These are phyloP conservation scores for Leptocoma aspasia DNA, from an alignment of 2,113 vertebrate species.

Conservation along the genomic window DNA sequence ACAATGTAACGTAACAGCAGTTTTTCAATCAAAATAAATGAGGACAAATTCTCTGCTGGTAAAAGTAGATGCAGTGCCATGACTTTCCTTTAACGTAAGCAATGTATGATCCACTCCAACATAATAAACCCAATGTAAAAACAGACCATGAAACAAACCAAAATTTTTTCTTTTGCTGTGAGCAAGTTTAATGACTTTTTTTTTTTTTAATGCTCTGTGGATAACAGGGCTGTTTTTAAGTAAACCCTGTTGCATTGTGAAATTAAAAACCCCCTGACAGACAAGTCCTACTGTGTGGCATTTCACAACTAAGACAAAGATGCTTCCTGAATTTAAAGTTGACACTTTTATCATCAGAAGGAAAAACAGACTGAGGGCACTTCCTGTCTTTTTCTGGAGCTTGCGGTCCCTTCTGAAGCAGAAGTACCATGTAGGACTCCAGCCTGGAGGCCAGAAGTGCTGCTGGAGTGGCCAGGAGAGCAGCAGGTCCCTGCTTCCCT, in stretches of 20 bases:
- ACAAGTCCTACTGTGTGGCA: neutral
- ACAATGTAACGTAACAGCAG: neutral
- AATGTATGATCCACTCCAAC: neutral
- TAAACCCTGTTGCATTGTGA: neutral
- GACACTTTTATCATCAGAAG: neutral
- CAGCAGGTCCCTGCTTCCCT: neutral
- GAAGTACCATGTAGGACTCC: neutral
- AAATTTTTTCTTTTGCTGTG: neutral
- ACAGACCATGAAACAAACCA: neutral
- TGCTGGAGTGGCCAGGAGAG: neutral
- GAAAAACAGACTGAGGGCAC: neutral
- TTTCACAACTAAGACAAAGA: neutral
- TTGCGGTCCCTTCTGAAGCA: neutral
- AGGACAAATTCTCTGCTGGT: slow-evolving; percentile 32
- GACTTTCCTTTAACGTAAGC: neutral
- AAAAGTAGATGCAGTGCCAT: neutral
- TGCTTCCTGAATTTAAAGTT: neutral
- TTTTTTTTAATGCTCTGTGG: neutral
- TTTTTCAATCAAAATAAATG: slow-evolving; percentile 30
- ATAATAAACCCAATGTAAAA: neutral
- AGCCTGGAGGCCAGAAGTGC: neutral
- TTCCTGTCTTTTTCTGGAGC: neutral
- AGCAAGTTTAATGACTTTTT: neutral
- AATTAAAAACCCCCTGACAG: neutral
- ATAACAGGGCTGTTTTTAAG: neutral